These are phyloP conservation scores for Lasiommata megera DNA, from an alignment of 2,888 invertebrate species.

Conservation along the genomic window DNA sequence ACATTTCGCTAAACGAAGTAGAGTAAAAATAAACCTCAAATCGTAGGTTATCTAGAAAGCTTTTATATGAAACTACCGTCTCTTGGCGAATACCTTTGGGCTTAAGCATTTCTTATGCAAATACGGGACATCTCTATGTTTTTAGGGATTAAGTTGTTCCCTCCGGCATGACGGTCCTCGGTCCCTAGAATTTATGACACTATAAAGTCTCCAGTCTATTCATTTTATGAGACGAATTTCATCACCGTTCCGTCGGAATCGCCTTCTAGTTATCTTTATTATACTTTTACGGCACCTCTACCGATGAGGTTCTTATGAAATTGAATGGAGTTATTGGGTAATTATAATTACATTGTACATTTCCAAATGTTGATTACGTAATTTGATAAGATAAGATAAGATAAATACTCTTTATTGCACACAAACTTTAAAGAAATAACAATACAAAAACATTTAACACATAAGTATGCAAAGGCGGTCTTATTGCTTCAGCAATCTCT, in stretches of 20 bases:
- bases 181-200: constrained; percentile 52
- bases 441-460: too few relatives aligned
- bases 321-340: constrained; percentile 13
- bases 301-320: constrained; percentile 51
- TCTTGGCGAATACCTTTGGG: constrained; percentile 2
- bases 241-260: constrained; percentile 56
- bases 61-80: neutral
- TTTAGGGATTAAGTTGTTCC: constrained; percentile 23
- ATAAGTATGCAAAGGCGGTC: too few relatives aligned
- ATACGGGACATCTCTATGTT: constrained; percentile 18
- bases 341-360: neutral
- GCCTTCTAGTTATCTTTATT: constrained; percentile 60
- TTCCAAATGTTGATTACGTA: constrained; percentile 19
- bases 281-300: constrained; percentile 54
- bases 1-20: neutral
- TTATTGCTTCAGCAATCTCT: too few relatives aligned
- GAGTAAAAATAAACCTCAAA: neutral
- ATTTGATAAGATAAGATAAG: too few relatives aligned
- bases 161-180: constrained; percentile 35
- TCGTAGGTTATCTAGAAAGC: neutral
- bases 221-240: constrained; percentile 67
- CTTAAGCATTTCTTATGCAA: constrained; percentile 23
- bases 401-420: too few relatives aligned
- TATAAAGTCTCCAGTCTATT: constrained; percentile 59
- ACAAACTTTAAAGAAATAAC: too few relatives aligned